Base-by-base conservation (phyloP, 2,113 vertebrate species). In the Acrocephalus kingi region DNA sequence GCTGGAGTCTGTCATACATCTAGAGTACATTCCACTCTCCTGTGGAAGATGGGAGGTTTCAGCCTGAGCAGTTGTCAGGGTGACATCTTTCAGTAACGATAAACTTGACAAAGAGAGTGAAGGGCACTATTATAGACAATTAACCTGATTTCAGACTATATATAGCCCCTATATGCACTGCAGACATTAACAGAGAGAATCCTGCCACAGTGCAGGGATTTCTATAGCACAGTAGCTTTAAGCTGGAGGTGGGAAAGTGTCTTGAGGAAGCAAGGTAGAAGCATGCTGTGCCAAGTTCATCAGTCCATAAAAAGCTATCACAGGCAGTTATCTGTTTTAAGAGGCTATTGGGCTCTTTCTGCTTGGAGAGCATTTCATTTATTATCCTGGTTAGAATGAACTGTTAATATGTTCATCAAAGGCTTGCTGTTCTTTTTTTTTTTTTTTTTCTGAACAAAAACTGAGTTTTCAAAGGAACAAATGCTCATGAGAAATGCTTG, bases 61-160 rank as follows among this genome's bases (percentile, higher is more conserved):
- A 52, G 64, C 30, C 45, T 56, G 69, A 56, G 63, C 45, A 67
- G 37, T 59, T 91, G 62, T 76, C 80, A 87, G n/a, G 58, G 28
- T 72, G 80, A 87, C 37, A 56, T 41, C 91, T 87, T 96, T 95
- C 73, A 87, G 56, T 48, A 84, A 59, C 2, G 5, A 64, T 73
- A 78, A 87, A 72, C 45, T 76, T 9, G 3, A 69, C 43, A 89
- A 85, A 80, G 80, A 64, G 61, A 82, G 63, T 27, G 67, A 95
- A 87, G 62, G 61, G 45, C 51, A 54, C 52, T 84, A 28, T 63
- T 84, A 41, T 4, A 75, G 61, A 71, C 61, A 93, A 89, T 96
- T 87, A 95, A 90, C 93, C 91, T 93, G 64, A 78, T 84, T 90
- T 87, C 48, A 52, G 64, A 13, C 39, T 90, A 81, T 71, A 84